These are phyloP conservation scores for Psephotus haematonotus DNA, from an alignment of 2,113 vertebrate genomes.

Conservation along the genomic window DNA sequence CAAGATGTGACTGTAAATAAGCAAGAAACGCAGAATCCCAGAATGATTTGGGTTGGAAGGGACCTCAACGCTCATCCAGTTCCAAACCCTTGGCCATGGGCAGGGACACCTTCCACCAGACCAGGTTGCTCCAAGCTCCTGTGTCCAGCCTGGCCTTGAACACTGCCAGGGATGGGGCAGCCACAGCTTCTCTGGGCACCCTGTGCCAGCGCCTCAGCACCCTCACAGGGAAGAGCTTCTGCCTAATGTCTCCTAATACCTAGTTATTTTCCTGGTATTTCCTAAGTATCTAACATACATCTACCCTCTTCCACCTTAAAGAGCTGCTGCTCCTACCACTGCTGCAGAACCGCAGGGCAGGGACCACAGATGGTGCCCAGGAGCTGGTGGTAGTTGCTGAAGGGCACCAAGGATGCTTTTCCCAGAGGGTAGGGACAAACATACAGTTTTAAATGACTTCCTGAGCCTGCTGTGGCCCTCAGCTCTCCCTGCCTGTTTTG, in stretches of 20 bases:
- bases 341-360: rapidly evolving
- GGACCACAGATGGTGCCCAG: rapidly evolving
- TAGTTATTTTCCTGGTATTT: background rate
- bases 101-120: no score
- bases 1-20: background rate
- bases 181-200: background rate
- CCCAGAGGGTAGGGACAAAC: background rate
- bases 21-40: background rate
- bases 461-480: background rate
- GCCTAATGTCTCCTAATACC: background rate
- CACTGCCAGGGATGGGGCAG: background rate
- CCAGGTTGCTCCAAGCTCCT: no score
- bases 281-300: background rate
- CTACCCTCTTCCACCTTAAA: background rate
- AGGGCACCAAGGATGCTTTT: background rate
- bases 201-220: background rate
- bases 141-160: background rate
- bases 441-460: background rate
- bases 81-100: background rate
- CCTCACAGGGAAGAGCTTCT: background rate
- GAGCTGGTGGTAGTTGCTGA: background rate
- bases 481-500: background rate
- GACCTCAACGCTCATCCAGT: background rate
- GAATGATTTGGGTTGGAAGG: background rate
- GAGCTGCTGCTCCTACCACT: background rate